Evolutionary conservation across 1,140 invertebrate species (phyloP).

Genomic region (Acromyrmex charruanus): DNA sequence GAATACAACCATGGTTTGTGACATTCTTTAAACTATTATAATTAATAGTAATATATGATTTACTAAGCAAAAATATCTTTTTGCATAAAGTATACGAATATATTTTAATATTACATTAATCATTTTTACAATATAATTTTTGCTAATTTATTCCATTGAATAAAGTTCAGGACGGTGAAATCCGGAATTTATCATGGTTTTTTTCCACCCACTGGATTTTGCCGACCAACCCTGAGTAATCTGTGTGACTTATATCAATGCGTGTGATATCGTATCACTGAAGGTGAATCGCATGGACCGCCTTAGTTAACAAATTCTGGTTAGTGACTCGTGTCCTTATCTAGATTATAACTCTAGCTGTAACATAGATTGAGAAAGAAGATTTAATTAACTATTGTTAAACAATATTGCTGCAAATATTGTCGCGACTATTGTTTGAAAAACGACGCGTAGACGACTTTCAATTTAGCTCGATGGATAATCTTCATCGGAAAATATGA

Average conservation of each 20-base stretch:
- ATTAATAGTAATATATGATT: too few relatives aligned
- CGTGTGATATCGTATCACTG: slow-evolving; percentile 41
- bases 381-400: slow-evolving; percentile 39
- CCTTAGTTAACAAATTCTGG: slow-evolving; percentile 56
- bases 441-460: not conserved
- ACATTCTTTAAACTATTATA: too few relatives aligned
- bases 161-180: too few relatives aligned
- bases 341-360: slow-evolving; percentile 55
- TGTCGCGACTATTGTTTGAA: slow-evolving; percentile 9
- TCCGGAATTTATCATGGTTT: too few relatives aligned
- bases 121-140: too few relatives aligned
- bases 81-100: too few relatives aligned
- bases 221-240: not conserved
- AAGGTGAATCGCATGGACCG: slow-evolving; percentile 38
- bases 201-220: too few relatives aligned
- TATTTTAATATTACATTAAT: too few relatives aligned
- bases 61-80: too few relatives aligned
- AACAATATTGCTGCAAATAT: not conserved
- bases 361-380: slow-evolving; percentile 60
- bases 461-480: not conserved
- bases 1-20: too few relatives aligned
- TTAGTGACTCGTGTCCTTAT: slow-evolving; percentile 51
- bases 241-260: slow-evolving; percentile 27
- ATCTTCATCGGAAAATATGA: not conserved
- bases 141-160: too few relatives aligned